Conservation (phyloP, 2,888 invertebrate species). For the Neoscelio sp. region DNA sequence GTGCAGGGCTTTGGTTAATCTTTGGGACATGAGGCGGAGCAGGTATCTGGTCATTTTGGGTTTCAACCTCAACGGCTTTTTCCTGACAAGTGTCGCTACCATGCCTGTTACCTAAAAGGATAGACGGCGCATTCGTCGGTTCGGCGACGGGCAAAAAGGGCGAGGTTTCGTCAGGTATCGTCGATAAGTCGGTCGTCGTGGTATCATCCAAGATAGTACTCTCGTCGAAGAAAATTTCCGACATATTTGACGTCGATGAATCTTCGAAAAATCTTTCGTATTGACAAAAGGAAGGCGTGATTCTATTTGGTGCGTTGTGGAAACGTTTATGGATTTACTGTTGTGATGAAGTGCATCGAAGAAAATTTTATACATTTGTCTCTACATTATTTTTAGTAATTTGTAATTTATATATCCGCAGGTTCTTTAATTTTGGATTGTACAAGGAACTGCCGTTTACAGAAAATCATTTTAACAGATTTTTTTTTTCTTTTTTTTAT, state of each 20-base stretch:
- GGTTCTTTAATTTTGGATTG: too few species aligned
- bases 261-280: too few species aligned
- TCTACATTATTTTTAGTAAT: too few species aligned
- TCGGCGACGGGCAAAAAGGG: conserved; percentile 27
- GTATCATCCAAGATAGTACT: conserved; percentile 71
- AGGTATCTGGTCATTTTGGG: conserved; percentile 40
- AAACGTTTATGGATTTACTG: too few species aligned
- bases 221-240: conserved; percentile 64
- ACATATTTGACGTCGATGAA: conserved; percentile 57
- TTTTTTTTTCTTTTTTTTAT: too few species aligned
- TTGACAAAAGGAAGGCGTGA: too few species aligned
- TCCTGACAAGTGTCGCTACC: conserved; percentile 53
- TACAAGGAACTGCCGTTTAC: too few species aligned
- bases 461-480: too few species aligned
- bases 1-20: conserved; percentile 41
- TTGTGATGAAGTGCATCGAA: too few species aligned
- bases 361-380: too few species aligned
- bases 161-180: conserved; percentile 64
- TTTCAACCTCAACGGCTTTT: conserved; percentile 39
- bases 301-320: too few species aligned
- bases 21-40: conserved; percentile 6
- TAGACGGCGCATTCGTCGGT: conserved; percentile 56
- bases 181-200: conserved; percentile 56
- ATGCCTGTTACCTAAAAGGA: conserved; percentile 41
- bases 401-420: too few species aligned